phyloP scores from a whole-genome alignment of 2,113 vertebrate genomes.

The Poeciliopsis prolifica region DNA sequence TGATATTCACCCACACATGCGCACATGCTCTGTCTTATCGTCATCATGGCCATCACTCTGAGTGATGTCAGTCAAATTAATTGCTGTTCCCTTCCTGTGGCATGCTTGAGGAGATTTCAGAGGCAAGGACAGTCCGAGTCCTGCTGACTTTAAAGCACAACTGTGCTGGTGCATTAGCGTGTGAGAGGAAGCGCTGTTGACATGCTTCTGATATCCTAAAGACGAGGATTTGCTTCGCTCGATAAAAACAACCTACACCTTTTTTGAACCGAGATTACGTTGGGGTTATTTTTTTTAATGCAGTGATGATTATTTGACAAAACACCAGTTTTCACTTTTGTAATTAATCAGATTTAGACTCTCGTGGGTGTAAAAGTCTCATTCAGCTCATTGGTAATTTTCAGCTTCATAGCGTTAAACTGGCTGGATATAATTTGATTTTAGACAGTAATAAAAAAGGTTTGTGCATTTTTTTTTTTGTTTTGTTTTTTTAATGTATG shows the following conservation, averaged over 20 bases:
- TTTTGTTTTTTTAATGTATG: too few species aligned
- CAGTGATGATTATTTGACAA: constrained; percentile 6
- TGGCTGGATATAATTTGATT: too few species aligned
- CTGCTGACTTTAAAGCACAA: constrained; percentile 59
- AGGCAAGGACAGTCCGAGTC: constrained; percentile 68
- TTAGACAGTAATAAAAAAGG: too few species aligned
- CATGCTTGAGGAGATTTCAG: constrained; percentile 72
- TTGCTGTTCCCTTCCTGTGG: constrained; percentile 68
- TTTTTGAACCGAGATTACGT: background rate
- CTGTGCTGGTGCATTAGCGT: constrained; percentile 19
- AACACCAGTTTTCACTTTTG: background rate
- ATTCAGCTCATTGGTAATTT: too few species aligned
- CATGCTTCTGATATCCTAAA: constrained; percentile 31
- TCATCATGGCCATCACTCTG: constrained; percentile 70
- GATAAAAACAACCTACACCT: background rate
- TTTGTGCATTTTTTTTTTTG: too few species aligned
- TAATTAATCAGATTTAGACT: constrained; percentile 17
- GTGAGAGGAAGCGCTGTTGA: background rate
- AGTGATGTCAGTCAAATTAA: constrained; percentile 78
- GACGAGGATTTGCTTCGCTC: constrained; percentile 11
- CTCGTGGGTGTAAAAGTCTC: background rate
- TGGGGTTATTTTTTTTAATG: background rate
- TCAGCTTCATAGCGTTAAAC: too few species aligned
- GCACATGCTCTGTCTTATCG: constrained; percentile 44
- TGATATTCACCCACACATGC: constrained; percentile 20